Percentiles rank a stretch among this genome's conserved stretches.
These are phyloP conservation scores for Sebastes flavidus DNA, from an alignment of 2,797 vertebrate genomes.

Conservation along the genomic window DNA sequence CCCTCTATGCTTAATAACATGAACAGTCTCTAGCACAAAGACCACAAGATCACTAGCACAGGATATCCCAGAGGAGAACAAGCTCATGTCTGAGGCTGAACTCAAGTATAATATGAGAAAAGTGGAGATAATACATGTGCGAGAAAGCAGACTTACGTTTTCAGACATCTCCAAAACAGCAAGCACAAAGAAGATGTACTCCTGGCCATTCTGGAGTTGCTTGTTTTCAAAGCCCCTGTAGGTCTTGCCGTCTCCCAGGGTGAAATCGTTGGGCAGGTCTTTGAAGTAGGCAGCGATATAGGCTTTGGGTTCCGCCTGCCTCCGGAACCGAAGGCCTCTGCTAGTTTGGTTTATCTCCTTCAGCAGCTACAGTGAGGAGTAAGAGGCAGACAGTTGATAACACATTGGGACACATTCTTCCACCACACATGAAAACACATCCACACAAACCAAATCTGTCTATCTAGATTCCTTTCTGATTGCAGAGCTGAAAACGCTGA, in stretches of 20 bases:
- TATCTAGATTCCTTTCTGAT: slow-evolving; percentile 46
- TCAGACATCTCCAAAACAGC: slow-evolving; percentile 96
- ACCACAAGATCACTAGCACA: slow-evolving; percentile 5
- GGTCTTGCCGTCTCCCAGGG: slow-evolving; percentile 91
- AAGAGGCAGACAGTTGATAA: slow-evolving; percentile 50
- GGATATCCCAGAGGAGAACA: neutral
- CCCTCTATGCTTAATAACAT: neutral
- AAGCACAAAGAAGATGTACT: slow-evolving; percentile 97
- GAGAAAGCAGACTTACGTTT: slow-evolving; percentile 86
- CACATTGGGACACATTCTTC: slow-evolving; percentile 22
- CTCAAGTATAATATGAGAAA: neutral
- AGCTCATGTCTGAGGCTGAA: neutral
- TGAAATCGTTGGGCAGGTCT: slow-evolving; percentile 95
- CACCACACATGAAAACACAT: slow-evolving; percentile 47
- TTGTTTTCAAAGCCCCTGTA: slow-evolving; percentile 98
- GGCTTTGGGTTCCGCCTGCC: slow-evolving; percentile 93
- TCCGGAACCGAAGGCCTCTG: slow-evolving; percentile 89
- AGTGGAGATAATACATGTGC: neutral
- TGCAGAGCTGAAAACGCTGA: slow-evolving; percentile 55
- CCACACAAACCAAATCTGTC: slow-evolving; percentile 49
- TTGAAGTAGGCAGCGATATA: slow-evolving; percentile 97
- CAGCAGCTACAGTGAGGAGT: slow-evolving; percentile 85
- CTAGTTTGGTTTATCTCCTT: slow-evolving; percentile 96
- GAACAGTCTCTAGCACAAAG: slow-evolving; percentile 11
- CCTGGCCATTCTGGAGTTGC: slow-evolving; percentile 94